These are phyloP conservation scores for Gila robusta DNA, from an alignment of 2,797 vertebrate genomes.

Conservation along the genomic window DNA sequence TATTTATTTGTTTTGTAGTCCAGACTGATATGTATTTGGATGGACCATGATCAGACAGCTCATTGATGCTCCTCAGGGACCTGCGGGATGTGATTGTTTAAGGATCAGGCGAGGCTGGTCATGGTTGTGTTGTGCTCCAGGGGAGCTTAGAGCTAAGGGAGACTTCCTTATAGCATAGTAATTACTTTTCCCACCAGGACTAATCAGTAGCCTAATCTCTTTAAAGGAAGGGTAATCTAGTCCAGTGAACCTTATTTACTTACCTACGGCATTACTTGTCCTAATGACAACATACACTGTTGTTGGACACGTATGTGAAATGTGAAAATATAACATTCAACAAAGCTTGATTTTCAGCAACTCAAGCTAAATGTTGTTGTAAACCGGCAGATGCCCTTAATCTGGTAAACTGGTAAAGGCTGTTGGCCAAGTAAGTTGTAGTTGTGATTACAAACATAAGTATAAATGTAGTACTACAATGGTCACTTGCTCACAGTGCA, in stretches of 20 bases:
- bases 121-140: constrained; percentile 23
- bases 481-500: background rate
- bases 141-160: constrained; percentile 47
- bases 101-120: constrained; percentile 41
- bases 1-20: constrained; percentile 21
- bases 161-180: constrained; percentile 73
- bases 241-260: constrained; percentile 79
- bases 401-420: background rate
- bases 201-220: constrained; percentile 81
- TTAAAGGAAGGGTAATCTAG: constrained; percentile 81
- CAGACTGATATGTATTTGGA: constrained; percentile 13
- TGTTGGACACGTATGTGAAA: constrained; percentile 7
- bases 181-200: constrained; percentile 82
- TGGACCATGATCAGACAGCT: constrained; percentile 10
- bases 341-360: constrained; percentile 17
- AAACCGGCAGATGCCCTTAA: background rate
- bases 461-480: constrained; percentile 3
- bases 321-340: background rate
- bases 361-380: background rate
- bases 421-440: background rate
- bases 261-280: constrained; percentile 52
- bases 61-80: constrained; percentile 24
- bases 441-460: background rate
- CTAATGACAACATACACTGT: constrained; percentile 42
- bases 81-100: constrained; percentile 34